Evolutionary conservation across 1,140 invertebrate species (phyloP), one percentile per base, ranked within the genome.

Genomic region (Zaprionus lachaisei): DNA sequence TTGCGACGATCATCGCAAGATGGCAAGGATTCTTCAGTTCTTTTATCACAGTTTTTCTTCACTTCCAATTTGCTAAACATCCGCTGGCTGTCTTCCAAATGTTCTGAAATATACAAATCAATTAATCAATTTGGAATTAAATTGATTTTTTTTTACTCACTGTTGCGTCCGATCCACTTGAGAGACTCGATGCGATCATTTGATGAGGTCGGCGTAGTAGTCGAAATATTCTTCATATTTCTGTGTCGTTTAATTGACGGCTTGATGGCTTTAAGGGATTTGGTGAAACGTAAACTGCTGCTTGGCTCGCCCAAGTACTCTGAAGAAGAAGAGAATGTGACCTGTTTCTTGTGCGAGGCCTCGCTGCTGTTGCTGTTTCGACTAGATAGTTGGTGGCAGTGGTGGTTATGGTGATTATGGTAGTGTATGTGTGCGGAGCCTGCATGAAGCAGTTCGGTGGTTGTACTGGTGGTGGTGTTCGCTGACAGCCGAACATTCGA

Each of bases 301-400:
- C 41, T 47, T 47, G 72, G 51, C 2, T 64, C 70, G 7, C 61
- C 79, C 75, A 84, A 47, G 34, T 68, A 75, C 26, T 77, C 80
- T 38, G 71, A 26, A 72, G 44, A 78, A 15, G 71, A 22, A 72
- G 44, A 78, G n/a, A 84, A 80, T 17, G 71, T 81, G 31, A 90
- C 74, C 58, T 81, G 75, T 65, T 87, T 81, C 28, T 81, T 84
- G 1, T 75, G 60, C 49, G 83, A 84, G 6, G 70, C 26, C 1
- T 79, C 79, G 61, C 82, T 84, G 67, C 79, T 76, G 57, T 86
- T 72, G 65, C 70, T 77, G 61, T 83, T 81, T 28, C 73, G 82
- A 85, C 82, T 85, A 85, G 82, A 85, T 58, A 71, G 17, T 65
- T 85, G 82, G 22, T 77, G 82, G 74, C 78, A 78, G 82, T 85